Conservation (phyloP, 1,140 invertebrate genomes). For the Sitobion miscanthi region DNA sequence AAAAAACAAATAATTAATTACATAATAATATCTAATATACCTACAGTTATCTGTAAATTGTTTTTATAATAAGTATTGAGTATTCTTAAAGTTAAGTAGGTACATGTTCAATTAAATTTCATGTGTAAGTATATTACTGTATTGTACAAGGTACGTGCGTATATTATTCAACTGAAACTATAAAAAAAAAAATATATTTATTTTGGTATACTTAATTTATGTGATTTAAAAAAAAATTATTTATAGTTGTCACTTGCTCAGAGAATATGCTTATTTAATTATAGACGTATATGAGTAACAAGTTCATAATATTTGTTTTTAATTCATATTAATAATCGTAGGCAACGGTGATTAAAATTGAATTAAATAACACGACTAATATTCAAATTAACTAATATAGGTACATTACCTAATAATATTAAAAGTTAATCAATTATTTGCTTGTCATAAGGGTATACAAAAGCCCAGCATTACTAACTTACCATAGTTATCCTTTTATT, state of each 20-base stretch:
- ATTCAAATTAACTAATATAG: not conserved
- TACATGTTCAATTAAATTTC: not conserved
- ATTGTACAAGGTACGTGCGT: not conserved
- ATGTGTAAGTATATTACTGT: not conserved
- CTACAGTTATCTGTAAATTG: not conserved
- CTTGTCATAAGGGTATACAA: not conserved
- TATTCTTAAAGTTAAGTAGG: not conserved
- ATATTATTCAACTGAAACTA: not conserved
- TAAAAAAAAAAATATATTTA: not conserved
- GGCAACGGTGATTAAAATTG: too few relatives aligned
- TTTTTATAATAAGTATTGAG: not conserved
- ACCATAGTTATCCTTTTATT: not conserved
- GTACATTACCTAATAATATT: not conserved
- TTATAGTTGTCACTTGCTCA: not conserved
- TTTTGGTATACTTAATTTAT: not conserved
- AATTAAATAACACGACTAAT: not conserved
- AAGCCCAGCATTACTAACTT: not conserved
- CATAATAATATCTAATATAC: not conserved
- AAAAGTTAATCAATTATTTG: not conserved
- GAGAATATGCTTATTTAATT: not conserved
- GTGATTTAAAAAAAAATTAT: not conserved
- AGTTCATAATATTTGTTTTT: not conserved
- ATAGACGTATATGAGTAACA: not conserved
- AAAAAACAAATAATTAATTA: not conserved
- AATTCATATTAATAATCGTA: not conserved